Percentiles rank a stretch among this genome's conserved stretches.
These are phyloP conservation scores for Acrocephalus arundinaceus DNA, from an alignment of 2,113 vertebrate genomes.

Conservation along the genomic window DNA sequence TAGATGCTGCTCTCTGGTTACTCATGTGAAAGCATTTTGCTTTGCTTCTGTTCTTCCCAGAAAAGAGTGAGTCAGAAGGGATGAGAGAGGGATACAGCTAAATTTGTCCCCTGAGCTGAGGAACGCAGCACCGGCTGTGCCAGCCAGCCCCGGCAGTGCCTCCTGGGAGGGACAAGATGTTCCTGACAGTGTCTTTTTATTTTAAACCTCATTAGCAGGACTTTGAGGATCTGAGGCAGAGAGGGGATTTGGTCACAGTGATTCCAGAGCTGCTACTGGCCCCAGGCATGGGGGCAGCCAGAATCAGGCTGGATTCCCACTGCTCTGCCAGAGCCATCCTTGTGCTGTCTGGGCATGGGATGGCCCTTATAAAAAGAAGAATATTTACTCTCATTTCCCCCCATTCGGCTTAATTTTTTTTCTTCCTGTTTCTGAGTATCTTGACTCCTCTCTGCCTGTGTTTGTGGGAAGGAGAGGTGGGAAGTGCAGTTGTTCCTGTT, in stretches of 20 bases:
- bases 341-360: neutral
- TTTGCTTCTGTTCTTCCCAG: conserved; percentile 23
- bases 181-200: neutral
- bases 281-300: rapidly evolving
- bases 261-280: neutral
- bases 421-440: neutral
- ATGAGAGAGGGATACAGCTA: neutral
- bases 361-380: neutral
- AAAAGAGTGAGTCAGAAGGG: conserved; percentile 33
- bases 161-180: neutral
- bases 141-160: neutral
- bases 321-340: neutral
- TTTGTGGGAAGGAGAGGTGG: neutral
- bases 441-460: neutral
- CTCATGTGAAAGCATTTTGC: neutral
- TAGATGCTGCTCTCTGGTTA: conserved; percentile 50
- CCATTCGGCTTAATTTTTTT: neutral
- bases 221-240: neutral
- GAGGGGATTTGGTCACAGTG: neutral
- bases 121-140: neutral
- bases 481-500: neutral
- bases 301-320: neutral
- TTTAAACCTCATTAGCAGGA: neutral
- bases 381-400: neutral
- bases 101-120: conserved; percentile 34